Evolutionary conservation across 92 coral and sea anemone genomes (phyloP), one percentile per base, ranked within the genome.

Genomic region (Epizoanthus rinbou): DNA sequence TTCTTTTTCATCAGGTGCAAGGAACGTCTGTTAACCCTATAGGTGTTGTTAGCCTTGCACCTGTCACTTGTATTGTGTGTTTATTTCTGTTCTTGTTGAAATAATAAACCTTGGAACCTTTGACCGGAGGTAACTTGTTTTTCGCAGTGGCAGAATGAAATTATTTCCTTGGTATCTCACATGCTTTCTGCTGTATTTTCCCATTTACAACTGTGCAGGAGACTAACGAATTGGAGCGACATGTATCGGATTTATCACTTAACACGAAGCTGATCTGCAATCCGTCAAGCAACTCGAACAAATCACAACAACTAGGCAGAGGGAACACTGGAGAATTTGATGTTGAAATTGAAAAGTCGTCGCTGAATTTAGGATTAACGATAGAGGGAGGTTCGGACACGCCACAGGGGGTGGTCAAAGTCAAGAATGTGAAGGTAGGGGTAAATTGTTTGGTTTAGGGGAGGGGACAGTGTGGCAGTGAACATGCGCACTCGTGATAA

Each of bases 351-450:
- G 86, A 81, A 19, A 92, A 92, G 75, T 90, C 92, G 15, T 75
- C 85, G 14, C 75, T 88, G 5, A 86, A 92, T 73, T 91, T 96
- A 73, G 99, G 99, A 41, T 78, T 97, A 53, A 58, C 88, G 4
- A 79, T 97, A 4, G 95, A 91, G 62, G 99, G 98, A 31, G 99
- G 97, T 11, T 64, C 90, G 15, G 99, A 94, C 73, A 85, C 93
- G 1, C 69, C 85, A 3, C 81, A 73, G 57, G 54, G 81, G 9
- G 88, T 80, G 23, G 73, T 97, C 16, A 88, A 64, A 53, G 86
- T 94, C 67, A 96, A 96, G 72, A 63, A 85, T 15, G 85, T 94
- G 8, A 93, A 94, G 94, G 99, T 95, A 85, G 74, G 71, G 5
- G 31, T 50, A 16, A 0, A 18, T 58, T 8, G 50, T 17, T 21